Percentiles rank a stretch among this genome's conserved stretches.
phyloP scores from a whole-genome alignment of 1,140 invertebrate genomes.

The Brachystomella parvula region DNA sequence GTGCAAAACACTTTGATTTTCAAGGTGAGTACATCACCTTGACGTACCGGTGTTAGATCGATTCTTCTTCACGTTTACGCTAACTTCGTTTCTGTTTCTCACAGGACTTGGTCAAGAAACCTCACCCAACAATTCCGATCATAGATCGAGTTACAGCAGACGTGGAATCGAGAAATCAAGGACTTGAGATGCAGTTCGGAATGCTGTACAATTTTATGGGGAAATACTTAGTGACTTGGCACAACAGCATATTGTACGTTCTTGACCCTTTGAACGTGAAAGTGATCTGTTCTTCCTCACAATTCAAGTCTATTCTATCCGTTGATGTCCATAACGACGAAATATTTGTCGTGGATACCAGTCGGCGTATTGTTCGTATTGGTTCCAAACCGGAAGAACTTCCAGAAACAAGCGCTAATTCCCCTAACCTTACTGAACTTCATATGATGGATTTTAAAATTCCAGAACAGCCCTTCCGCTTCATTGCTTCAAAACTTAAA shows the following conservation, averaged over 20 bases:
- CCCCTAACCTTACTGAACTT: too few relatives aligned
- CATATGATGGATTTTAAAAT: constrained; percentile 19
- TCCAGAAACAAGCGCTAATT: constrained; percentile 13
- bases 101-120: constrained; percentile 37
- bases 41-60: too few relatives aligned
- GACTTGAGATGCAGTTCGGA: constrained; percentile 56
- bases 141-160: constrained; percentile 56
- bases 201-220: constrained; percentile 55
- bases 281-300: constrained; percentile 45
- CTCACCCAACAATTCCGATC: constrained; percentile 56
- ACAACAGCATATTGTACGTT: constrained; percentile 60
- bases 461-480: constrained; percentile 17
- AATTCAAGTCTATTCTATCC: constrained; percentile 47
- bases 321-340: constrained; percentile 64
- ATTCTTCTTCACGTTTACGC: too few relatives aligned
- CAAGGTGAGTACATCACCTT: constrained; percentile 58
- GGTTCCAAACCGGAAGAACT: constrained; percentile 43
- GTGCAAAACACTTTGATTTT: constrained; percentile 79
- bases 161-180: constrained; percentile 13
- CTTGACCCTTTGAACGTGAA: constrained; percentile 57
- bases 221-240: constrained; percentile 64
- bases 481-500: constrained; percentile 25
- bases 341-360: constrained; percentile 66
- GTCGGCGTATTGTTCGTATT: constrained; percentile 57
- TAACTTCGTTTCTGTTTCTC: too few relatives aligned